phyloP scores from a whole-genome alignment of 2,888 invertebrate species.

The Stratiomys singularior region DNA sequence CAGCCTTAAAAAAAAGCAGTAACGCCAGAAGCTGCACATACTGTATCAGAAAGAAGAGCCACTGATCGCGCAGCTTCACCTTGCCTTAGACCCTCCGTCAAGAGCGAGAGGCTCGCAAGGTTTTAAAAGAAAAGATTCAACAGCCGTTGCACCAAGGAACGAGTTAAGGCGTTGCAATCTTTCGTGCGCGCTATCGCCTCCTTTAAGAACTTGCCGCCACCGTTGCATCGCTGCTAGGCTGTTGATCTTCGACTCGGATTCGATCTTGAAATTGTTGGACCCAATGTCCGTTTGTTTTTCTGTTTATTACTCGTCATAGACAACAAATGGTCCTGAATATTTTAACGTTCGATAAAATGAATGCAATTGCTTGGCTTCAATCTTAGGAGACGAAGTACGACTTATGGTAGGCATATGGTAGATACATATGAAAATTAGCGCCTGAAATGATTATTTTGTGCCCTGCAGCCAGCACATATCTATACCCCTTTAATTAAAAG shows the following conservation, averaged over 20 bases:
- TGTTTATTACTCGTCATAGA: too few relatives aligned
- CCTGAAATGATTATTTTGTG: too few relatives aligned
- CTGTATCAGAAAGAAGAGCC: neutral
- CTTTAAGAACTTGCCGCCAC: constrained; percentile 5
- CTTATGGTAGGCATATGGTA: too few relatives aligned
- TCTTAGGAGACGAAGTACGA: too few relatives aligned
- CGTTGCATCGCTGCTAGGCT: neutral
- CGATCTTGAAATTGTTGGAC: constrained; percentile 3
- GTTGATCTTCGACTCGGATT: neutral
- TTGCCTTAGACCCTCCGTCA: neutral
- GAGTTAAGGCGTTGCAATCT: neutral
- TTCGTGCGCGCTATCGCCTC: neutral
- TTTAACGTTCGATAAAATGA: too few relatives aligned
- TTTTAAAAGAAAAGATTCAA: neutral
- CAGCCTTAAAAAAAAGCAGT: neutral
- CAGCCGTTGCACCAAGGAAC: neutral
- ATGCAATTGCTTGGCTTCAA: too few relatives aligned
- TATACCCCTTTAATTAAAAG: too few relatives aligned
- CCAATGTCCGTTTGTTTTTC: too few relatives aligned
- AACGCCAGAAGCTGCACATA: constrained; percentile 1
- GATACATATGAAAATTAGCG: too few relatives aligned
- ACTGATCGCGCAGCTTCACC: neutral
- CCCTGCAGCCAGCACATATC: too few relatives aligned
- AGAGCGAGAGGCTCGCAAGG: too few relatives aligned
- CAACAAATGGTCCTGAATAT: too few relatives aligned